Percentiles rank a stretch among this genome's conserved stretches.
Evolutionary conservation across 2,113 vertebrate species (phyloP).

Genomic region (Elephas maximus): DNA sequence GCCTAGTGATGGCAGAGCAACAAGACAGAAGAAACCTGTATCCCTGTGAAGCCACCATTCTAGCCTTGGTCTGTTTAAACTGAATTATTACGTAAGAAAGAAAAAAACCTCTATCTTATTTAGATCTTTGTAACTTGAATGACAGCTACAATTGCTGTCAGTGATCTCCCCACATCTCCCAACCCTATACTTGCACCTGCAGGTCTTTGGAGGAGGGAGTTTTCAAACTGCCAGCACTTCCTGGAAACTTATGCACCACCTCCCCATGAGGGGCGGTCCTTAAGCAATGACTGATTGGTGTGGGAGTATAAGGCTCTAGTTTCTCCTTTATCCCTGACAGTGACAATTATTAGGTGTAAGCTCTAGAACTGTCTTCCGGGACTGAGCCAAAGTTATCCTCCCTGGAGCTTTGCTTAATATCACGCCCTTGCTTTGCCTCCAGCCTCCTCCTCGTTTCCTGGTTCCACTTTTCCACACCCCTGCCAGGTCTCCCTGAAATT

Average conservation of each 20-base stretch:
- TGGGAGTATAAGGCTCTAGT: not conserved
- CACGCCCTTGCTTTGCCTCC: not conserved
- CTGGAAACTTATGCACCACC: not conserved
- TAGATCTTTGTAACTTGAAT: not conserved
- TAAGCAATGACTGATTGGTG: not conserved
- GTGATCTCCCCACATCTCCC: not conserved
- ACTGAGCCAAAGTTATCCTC: not conserved
- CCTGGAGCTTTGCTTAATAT: not conserved
- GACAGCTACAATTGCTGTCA: not conserved
- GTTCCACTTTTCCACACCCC: not conserved
- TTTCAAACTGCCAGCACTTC: not conserved
- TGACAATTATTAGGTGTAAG: not conserved
- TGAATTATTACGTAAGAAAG: not conserved
- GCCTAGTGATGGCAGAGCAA: not conserved
- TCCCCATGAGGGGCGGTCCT: not conserved
- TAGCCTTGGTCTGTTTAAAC: not conserved
- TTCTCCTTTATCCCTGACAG: not conserved
- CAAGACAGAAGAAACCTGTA: not conserved
- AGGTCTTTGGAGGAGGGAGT: not conserved
- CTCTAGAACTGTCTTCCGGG: not conserved
- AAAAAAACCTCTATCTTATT: not conserved
- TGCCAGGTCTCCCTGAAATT: constrained; percentile 4
- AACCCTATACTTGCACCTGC: not conserved
- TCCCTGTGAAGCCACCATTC: not conserved
- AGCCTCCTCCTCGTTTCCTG: not conserved